Percentiles rank a stretch among this genome's conserved stretches.
Conservation (phyloP, 2,888 invertebrate genomes). For the Leptothorax acervorum region DNA sequence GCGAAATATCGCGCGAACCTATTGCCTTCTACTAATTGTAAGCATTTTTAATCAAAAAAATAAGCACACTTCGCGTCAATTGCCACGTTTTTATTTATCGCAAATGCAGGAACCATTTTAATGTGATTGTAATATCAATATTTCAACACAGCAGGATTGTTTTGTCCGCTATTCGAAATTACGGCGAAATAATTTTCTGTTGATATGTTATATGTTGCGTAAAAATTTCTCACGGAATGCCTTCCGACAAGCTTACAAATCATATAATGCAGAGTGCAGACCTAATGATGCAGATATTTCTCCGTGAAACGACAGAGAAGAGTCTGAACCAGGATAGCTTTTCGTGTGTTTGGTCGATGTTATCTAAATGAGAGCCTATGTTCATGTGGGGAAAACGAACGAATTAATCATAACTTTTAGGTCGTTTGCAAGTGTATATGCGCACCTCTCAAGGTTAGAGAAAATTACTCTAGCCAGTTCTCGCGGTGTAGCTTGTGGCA, state of each 20-base stretch:
- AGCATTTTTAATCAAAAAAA: neutral
- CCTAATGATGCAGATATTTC: neutral
- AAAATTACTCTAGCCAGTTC: conserved; percentile 62
- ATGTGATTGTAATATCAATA: too few relatives aligned
- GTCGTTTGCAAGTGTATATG: conserved; percentile 34
- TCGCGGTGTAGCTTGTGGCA: conserved; percentile 67
- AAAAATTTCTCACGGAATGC: neutral
- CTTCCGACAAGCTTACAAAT: neutral
- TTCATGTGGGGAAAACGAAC: conserved; percentile 28
- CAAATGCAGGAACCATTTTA: neutral
- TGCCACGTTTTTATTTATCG: neutral
- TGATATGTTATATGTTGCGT: neutral
- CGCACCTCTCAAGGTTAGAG: conserved; percentile 41
- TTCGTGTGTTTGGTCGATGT: conserved; percentile 10
- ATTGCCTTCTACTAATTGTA: neutral
- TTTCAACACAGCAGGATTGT: too few relatives aligned
- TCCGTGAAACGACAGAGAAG: neutral
- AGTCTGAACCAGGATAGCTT: neutral
- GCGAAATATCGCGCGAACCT: neutral
- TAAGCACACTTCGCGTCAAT: neutral
- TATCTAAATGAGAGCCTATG: conserved; percentile 11
- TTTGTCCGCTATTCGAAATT: too few relatives aligned
- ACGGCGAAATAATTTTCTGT: neutral
- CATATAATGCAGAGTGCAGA: too few relatives aligned
- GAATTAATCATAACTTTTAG: conserved; percentile 61